Conservation (phyloP, 2,888 invertebrate species). For the Pammene fasciana region DNA sequence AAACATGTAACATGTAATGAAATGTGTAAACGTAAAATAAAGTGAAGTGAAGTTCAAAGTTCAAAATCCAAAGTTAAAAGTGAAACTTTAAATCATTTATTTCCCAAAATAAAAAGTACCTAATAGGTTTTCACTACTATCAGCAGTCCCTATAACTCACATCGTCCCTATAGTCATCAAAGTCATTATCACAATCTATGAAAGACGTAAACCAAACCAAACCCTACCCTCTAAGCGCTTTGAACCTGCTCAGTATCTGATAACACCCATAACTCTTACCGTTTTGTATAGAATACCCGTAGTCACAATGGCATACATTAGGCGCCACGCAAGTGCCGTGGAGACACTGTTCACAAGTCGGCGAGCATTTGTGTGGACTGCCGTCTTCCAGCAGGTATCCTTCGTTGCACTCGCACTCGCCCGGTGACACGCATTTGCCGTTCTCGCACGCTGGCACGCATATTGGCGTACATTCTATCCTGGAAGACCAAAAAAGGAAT, state of each 20-base stretch:
- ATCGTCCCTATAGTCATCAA: no score
- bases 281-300: constrained; percentile 53
- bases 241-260: not conserved
- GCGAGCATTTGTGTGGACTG: constrained; percentile 42
- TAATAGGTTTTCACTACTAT: no score
- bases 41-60: no score
- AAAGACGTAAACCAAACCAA: not conserved
- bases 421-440: constrained; percentile 51
- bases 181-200: no score
- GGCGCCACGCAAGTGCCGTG: constrained; percentile 57
- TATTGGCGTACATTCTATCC: constrained; percentile 52
- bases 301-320: constrained; percentile 56
- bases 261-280: constrained; percentile 49
- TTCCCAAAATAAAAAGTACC: no score
- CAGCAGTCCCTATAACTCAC: no score
- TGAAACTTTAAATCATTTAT: no score
- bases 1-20: no score
- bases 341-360: constrained; percentile 46
- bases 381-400: constrained; percentile 43
- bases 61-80: no score
- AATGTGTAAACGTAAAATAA: no score
- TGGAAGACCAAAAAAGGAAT: constrained; percentile 31
- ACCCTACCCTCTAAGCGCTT: no score
- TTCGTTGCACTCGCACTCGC: constrained; percentile 49
- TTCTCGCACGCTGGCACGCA: constrained; percentile 56